phyloP scores from a whole-genome alignment of 2,888 invertebrate genomes.

The Noctua comes region DNA sequence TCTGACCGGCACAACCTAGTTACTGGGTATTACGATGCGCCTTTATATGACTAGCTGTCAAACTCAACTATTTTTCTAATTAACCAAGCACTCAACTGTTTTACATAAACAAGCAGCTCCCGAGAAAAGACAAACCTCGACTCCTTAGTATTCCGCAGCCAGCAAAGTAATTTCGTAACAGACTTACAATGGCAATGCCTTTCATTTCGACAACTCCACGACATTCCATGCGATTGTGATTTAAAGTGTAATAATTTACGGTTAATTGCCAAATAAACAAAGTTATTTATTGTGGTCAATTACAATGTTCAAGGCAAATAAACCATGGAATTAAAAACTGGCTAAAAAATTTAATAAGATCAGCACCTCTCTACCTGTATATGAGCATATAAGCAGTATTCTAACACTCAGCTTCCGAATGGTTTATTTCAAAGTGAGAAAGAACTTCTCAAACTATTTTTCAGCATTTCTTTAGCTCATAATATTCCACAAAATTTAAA shows the following conservation, averaged over 20 bases:
- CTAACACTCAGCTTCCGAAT: background rate
- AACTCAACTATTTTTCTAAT: background rate
- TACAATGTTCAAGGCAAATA: constrained; percentile 8
- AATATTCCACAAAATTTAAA: background rate
- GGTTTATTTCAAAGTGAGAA: background rate
- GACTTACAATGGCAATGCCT: background rate
- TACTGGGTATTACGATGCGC: background rate
- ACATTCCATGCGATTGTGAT: background rate
- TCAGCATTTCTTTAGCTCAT: background rate
- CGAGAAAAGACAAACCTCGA: background rate
- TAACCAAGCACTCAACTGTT: background rate
- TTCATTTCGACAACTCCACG: background rate
- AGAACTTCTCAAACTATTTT: background rate
- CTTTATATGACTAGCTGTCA: background rate
- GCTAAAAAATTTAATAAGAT: background rate
- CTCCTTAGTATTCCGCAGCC: background rate
- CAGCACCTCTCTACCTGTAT: too few species aligned
- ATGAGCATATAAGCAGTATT: background rate
- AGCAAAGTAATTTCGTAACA: background rate
- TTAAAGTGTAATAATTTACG: background rate
- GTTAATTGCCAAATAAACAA: background rate
- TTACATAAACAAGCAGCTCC: background rate
- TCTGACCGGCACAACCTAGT: background rate
- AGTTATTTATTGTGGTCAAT: constrained; percentile 3
- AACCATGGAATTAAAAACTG: background rate